Evolutionary conservation across 2,888 invertebrate species (phyloP).

Genomic region (Folsomia manolachei): DNA sequence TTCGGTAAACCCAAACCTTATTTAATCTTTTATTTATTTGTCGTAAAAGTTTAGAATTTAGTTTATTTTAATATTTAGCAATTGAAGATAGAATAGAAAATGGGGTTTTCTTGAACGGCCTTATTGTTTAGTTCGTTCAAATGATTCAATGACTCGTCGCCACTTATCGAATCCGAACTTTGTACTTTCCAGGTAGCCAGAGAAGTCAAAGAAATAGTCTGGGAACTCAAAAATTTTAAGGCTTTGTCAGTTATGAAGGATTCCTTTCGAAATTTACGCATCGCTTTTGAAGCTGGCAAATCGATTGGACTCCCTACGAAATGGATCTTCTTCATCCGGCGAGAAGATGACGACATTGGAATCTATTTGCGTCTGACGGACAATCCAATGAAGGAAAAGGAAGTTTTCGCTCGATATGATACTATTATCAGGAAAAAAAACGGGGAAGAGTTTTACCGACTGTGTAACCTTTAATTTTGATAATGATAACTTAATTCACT

Average conservation of each 20-base stretch:
- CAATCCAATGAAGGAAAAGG: background rate
- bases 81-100: too few relatives aligned
- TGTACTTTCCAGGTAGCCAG: background rate
- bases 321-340: constrained; percentile 1
- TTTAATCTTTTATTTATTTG: too few relatives aligned
- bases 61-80: too few relatives aligned
- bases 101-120: too few relatives aligned
- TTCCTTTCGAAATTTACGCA: background rate
- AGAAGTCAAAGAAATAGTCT: background rate
- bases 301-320: background rate
- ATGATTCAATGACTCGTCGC: too few relatives aligned
- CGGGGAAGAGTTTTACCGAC: background rate
- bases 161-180: too few relatives aligned
- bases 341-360: background rate
- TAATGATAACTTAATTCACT: background rate
- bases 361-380: background rate
- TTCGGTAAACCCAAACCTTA: too few relatives aligned
- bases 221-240: constrained; percentile 6
- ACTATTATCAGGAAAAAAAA: background rate
- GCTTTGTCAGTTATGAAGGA: background rate
- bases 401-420: constrained; percentile 1
- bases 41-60: too few relatives aligned
- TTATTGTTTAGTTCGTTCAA: too few relatives aligned
- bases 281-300: background rate
- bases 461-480: too few relatives aligned